Percentiles rank a stretch among this genome's conserved stretches.
Evolutionary conservation across 2,113 vertebrate species (phyloP).

Genomic region (Micronycteris hirsuta): DNA sequence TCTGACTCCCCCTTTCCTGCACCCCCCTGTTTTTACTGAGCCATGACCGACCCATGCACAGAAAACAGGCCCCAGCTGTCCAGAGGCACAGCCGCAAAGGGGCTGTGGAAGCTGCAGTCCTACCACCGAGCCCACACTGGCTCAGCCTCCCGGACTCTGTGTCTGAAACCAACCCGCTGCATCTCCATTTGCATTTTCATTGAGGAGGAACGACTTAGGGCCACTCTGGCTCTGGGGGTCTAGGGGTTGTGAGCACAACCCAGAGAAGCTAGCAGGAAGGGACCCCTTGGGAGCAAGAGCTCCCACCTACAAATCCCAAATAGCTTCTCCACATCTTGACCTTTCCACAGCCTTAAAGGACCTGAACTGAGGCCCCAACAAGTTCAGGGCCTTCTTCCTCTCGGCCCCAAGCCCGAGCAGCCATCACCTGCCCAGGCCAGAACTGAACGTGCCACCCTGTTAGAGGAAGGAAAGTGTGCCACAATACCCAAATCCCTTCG

Average conservation of each 20-base stretch:
- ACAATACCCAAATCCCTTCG: neutral
- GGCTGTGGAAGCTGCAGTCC: neutral
- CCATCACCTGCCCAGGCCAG: neutral
- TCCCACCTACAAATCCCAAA: neutral
- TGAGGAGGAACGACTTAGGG: neutral
- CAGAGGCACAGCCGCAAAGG: neutral
- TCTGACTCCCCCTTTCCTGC: neutral
- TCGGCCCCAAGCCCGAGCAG: neutral
- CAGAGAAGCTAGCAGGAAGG: neutral
- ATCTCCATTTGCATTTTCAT: neutral
- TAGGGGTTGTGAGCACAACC: neutral
- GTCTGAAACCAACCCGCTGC: neutral
- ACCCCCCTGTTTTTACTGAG: neutral
- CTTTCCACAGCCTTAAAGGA: neutral
- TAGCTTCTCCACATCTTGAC: neutral
- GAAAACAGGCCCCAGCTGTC: neutral
- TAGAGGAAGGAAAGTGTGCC: neutral
- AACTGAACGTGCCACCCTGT: fast-evolving
- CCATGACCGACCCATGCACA: no score
- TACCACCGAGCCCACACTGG: neutral
- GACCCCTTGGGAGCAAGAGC: neutral
- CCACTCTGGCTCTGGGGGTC: neutral
- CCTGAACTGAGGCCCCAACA: neutral
- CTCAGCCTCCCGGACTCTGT: no score
- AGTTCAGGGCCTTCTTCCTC: neutral